A percentile compares a stretch with the other conserved stretches of the same genome.
Evolutionary conservation across 2,888 invertebrate species (phyloP).

Genomic region (Cybosia mesomella): DNA sequence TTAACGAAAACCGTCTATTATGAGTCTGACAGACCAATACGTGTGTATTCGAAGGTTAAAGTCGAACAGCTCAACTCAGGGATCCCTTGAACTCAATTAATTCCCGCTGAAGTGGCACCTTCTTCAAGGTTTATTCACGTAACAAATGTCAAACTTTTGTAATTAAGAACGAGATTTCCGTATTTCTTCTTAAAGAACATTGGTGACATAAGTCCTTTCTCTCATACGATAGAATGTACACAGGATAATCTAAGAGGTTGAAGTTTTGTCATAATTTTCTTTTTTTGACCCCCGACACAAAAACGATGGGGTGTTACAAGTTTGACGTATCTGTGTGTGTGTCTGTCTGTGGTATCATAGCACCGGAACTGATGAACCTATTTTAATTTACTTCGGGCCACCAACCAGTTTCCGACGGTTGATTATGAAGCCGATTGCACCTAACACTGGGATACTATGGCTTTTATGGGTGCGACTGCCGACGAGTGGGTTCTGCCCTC

Average conservation of each 20-base stretch:
- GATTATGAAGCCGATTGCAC: too few species aligned
- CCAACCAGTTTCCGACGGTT: too few species aligned
- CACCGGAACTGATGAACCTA: too few species aligned
- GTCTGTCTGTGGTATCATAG: too few species aligned
- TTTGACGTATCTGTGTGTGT: too few species aligned
- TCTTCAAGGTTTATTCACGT: conserved; percentile 30
- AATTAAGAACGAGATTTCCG: conserved; percentile 39
- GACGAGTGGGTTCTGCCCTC: too few species aligned
- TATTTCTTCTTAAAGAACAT: conserved; percentile 22
- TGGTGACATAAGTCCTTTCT: not conserved
- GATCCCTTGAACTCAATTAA: conserved; percentile 39
- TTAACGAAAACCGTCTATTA: not conserved
- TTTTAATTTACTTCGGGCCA: too few species aligned
- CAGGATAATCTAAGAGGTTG: not conserved
- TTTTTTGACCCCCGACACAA: too few species aligned
- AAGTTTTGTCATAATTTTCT: not conserved
- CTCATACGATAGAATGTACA: not conserved
- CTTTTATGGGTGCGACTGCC: too few species aligned
- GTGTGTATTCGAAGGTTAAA: conserved; percentile 5
- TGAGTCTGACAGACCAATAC: not conserved
- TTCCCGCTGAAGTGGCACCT: conserved; percentile 12
- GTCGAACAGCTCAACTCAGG: conserved; percentile 21
- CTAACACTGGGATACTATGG: too few species aligned
- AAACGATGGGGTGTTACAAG: too few species aligned
- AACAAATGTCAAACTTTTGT: conserved; percentile 50